Percentiles rank a stretch among this genome's conserved stretches.
Conservation (phyloP, 2,113 vertebrate genomes). For the Anguilla japonica region DNA sequence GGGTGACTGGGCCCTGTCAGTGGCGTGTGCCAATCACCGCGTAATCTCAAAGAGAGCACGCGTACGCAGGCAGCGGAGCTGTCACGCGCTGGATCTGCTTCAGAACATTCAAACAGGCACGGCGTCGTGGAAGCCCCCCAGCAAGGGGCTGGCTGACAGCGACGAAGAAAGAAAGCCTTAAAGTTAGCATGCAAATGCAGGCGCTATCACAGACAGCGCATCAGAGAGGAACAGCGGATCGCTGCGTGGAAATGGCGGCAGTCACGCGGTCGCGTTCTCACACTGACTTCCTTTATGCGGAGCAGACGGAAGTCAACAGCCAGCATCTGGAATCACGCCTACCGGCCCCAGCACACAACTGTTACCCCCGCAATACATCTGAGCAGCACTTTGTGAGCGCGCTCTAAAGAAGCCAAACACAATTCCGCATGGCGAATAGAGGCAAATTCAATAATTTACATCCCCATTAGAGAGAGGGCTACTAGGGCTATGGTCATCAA, state of each 20-base stretch:
- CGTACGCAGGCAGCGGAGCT: slow-evolving; percentile 52
- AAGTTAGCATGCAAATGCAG: slow-evolving; percentile 35
- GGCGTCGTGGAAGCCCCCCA: background rate
- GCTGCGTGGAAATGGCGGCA: background rate
- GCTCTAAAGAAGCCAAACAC: background rate
- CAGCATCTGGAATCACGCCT: background rate
- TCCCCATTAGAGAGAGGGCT: background rate
- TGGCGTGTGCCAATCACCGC: slow-evolving; percentile 51
- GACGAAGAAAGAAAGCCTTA: slow-evolving; percentile 44
- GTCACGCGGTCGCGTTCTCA: background rate
- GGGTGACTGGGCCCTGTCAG: slow-evolving; percentile 56
- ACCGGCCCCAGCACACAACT: background rate
- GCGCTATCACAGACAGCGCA: background rate
- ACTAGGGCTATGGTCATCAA: background rate
- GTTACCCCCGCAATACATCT: background rate
- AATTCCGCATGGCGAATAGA: background rate
- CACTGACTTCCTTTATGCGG: background rate
- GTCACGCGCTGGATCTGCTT: slow-evolving; percentile 51
- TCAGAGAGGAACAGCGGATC: background rate
- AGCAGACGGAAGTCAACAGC: background rate
- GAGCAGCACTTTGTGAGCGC: background rate
- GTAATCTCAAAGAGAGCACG: slow-evolving; percentile 43
- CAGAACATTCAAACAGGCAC: slow-evolving; percentile 38
- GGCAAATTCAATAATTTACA: background rate
- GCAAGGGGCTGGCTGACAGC: slow-evolving; percentile 23